These are phyloP conservation scores for Eptatretus atami DNA, from an alignment of 2,797 vertebrate species.

Conservation along the genomic window DNA sequence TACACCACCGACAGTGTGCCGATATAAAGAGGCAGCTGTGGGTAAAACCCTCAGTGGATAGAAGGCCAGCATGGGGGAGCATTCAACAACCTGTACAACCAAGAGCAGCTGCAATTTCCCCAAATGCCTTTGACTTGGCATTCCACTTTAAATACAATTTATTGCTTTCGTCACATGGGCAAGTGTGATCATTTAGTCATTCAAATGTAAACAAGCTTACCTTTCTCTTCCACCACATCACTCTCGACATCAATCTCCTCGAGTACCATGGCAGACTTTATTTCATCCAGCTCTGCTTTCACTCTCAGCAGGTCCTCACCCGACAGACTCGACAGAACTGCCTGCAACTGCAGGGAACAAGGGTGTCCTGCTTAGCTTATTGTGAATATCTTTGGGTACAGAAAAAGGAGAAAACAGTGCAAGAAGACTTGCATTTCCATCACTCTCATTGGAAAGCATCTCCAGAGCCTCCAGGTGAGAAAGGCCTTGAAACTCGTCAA, in stretches of 20 bases:
- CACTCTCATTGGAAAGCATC: conserved; percentile 87
- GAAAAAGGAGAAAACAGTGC: not conserved
- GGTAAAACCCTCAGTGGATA: too few species aligned
- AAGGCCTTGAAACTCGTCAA: conserved; percentile 84
- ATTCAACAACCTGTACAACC: too few species aligned
- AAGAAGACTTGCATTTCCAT: conserved; percentile 17
- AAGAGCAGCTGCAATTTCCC: too few species aligned
- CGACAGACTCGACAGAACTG: conserved; percentile 29
- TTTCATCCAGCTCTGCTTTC: conserved; percentile 49
- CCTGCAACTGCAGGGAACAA: conserved; percentile 33
- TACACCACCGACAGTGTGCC: too few species aligned
- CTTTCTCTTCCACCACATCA: conserved; percentile 27
- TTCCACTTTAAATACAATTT: too few species aligned
- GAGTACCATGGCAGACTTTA: conserved; percentile 50
- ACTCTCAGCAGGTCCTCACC: conserved; percentile 34
- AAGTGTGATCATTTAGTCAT: too few species aligned
- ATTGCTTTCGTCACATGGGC: too few species aligned
- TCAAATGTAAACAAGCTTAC: conserved; percentile 14
- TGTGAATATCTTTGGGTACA: not conserved
- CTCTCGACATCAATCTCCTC: conserved; percentile 23
- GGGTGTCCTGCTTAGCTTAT: not conserved
- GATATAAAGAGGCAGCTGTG: too few species aligned
- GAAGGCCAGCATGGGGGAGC: too few species aligned
- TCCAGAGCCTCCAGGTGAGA: conserved; percentile 90
- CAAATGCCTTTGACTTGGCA: too few species aligned